Conservation (phyloP, 2,888 invertebrate genomes). For the Mesorhabditis spiculigera region DNA sequence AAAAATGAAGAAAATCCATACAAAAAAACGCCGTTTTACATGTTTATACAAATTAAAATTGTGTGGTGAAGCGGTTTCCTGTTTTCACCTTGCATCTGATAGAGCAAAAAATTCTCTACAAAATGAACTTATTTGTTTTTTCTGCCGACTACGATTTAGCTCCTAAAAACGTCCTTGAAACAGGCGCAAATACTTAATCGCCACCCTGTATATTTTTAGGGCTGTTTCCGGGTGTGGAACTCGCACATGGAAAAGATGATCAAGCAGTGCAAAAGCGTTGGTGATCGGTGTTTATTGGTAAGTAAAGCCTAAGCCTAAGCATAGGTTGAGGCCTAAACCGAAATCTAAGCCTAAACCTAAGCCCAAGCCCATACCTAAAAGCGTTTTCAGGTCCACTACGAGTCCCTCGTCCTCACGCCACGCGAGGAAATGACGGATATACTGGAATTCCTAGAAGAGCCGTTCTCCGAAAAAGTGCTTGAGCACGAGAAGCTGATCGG, state of each 20-base stretch:
- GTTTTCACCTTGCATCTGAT: too few species aligned
- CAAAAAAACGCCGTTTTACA: too few species aligned
- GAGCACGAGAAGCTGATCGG: conserved; percentile 32
- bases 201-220: too few species aligned
- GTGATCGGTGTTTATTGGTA: conserved; percentile 23
- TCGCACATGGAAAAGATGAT: conserved; percentile 75
- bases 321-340: background rate
- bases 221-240: conserved; percentile 83
- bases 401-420: conserved; percentile 90
- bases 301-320: background rate
- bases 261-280: conserved; percentile 71
- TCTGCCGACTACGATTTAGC: too few species aligned
- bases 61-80: too few species aligned
- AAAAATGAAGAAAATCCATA: too few species aligned
- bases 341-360: background rate
- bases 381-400: conserved; percentile 88
- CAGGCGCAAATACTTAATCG: too few species aligned
- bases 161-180: too few species aligned
- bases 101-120: too few species aligned
- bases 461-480: conserved; percentile 77
- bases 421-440: conserved; percentile 81
- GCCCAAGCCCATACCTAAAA: conserved; percentile 59
- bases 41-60: too few species aligned
- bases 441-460: conserved; percentile 79
- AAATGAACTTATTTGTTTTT: too few species aligned